Percentiles rank a stretch among this genome's conserved stretches.
Conservation (phyloP, 1,140 invertebrate genomes). For the Lordiphosa stackelbergi region DNA sequence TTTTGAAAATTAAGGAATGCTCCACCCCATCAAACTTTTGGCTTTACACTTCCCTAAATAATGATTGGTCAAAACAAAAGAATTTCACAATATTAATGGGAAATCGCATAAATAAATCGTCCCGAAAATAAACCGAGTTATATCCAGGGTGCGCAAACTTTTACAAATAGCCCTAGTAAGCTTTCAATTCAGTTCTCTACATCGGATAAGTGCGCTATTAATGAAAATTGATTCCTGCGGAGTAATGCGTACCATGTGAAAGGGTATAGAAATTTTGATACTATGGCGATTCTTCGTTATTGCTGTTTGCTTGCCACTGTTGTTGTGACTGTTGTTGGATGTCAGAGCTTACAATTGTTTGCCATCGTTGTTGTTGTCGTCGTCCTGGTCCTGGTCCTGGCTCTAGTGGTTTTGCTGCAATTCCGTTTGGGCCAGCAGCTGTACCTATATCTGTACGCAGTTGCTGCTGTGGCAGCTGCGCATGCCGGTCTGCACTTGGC, state of each 20-base stretch:
- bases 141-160: too few relatives aligned
- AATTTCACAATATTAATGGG: too few relatives aligned
- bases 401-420: constrained; percentile 45
- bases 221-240: too few relatives aligned
- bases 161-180: too few relatives aligned
- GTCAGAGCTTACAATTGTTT: constrained; percentile 74
- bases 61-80: too few relatives aligned
- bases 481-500: constrained; percentile 53
- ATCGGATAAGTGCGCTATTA: too few relatives aligned
- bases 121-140: too few relatives aligned
- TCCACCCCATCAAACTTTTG: too few relatives aligned
- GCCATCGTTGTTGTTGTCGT: constrained; percentile 44
- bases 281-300: constrained; percentile 28
- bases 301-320: constrained; percentile 19
- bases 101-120: too few relatives aligned
- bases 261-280: constrained; percentile 42
- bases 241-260: not conserved
- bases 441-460: constrained; percentile 47
- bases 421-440: constrained; percentile 43
- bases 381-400: constrained; percentile 2
- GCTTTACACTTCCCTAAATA: too few relatives aligned
- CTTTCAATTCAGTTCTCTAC: too few relatives aligned
- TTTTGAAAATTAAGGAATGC: too few relatives aligned
- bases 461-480: constrained; percentile 37
- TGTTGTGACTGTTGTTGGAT: constrained; percentile 60